Percentiles rank a stretch among this genome's conserved stretches.
These are phyloP conservation scores for Eptesicus fuscus DNA, from an alignment of 2,113 vertebrate species.

Conservation along the genomic window DNA sequence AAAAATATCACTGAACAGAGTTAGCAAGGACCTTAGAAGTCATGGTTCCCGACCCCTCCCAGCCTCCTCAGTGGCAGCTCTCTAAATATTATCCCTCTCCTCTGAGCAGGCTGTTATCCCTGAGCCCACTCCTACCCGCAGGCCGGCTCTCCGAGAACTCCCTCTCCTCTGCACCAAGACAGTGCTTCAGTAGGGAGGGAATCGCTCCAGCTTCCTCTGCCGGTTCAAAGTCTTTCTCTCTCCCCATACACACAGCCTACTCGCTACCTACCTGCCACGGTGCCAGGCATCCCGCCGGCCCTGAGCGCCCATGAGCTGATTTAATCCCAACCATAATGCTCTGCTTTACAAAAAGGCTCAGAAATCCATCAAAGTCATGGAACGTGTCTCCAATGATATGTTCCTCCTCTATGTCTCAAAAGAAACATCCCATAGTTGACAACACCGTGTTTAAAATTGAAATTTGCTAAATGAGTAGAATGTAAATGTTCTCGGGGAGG, in stretches of 20 bases:
- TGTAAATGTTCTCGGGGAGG: background rate
- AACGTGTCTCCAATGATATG: background rate
- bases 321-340: background rate
- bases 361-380: background rate
- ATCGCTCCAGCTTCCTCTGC: background rate
- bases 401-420: background rate
- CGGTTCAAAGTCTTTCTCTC: background rate
- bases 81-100: background rate
- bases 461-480: background rate
- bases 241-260: accelerated
- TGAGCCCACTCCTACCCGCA: too few relatives aligned
- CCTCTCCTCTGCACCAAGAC: background rate
- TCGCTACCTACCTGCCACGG: background rate
- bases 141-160: background rate
- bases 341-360: background rate
- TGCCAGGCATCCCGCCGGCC: accelerated
- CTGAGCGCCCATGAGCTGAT: accelerated
- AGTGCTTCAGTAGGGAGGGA: accelerated
- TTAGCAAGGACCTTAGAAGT: background rate
- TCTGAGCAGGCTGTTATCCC: background rate
- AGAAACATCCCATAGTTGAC: background rate
- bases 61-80: background rate
- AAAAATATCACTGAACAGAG: background rate
- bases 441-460: background rate
- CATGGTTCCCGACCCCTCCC: background rate